These are phyloP conservation scores for Hyles vespertilio DNA, from an alignment of 1,140 invertebrate genomes.

Conservation along the genomic window DNA sequence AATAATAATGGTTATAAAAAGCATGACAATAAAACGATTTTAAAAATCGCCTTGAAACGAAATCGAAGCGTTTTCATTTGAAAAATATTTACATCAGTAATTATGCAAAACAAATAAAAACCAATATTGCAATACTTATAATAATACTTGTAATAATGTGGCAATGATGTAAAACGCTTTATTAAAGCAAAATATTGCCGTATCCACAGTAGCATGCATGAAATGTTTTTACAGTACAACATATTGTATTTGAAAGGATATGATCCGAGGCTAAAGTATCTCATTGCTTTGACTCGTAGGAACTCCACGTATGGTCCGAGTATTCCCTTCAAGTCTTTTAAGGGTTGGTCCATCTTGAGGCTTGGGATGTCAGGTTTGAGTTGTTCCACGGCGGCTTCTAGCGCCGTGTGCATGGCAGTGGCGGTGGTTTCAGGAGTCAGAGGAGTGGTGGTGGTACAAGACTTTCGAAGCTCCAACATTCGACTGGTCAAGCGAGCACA, in stretches of 20 bases:
- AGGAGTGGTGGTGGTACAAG: constrained; percentile 53
- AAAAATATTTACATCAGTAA: no score
- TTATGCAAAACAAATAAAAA: no score
- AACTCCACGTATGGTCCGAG: constrained; percentile 57
- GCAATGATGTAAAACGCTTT: no score
- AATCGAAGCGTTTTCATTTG: no score
- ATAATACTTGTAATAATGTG: no score
- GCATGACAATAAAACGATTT: no score
- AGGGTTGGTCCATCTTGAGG: constrained; percentile 39
- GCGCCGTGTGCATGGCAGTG: constrained; percentile 55
- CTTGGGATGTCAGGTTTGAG: constrained; percentile 62
- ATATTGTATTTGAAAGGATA: constrained; percentile 58
- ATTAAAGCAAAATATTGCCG: no score
- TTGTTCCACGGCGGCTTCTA: constrained; percentile 48
- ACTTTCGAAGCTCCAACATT: constrained; percentile 58
- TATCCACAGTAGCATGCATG: no score
- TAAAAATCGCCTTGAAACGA: no score
- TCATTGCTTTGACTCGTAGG: constrained; percentile 52
- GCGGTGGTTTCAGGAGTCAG: constrained; percentile 60
- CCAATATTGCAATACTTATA: no score
- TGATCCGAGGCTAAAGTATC: constrained; percentile 64
- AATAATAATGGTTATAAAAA: no score
- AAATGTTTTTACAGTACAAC: no score
- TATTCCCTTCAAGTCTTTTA: constrained; percentile 37
- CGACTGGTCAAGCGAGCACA: constrained; percentile 47